A percentile compares a stretch with the other conserved stretches of the same genome.
Conservation (phyloP, 2,797 vertebrate species). For the Psittacula echo region DNA sequence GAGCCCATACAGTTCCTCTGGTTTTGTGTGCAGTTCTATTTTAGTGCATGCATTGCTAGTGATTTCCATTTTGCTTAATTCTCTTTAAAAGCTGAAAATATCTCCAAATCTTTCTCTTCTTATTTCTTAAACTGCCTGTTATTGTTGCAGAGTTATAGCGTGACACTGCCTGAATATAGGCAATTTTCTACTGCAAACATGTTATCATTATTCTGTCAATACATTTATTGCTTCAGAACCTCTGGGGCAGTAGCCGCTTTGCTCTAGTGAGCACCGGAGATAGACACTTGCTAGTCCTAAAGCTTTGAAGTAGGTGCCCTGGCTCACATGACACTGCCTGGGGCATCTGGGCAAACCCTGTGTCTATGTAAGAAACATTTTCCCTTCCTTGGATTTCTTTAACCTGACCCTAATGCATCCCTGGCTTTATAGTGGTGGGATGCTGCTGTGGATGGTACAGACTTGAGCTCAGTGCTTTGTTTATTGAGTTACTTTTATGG, state of each 20-base stretch:
- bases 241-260: slow-evolving; percentile 27
- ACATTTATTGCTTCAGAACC: slow-evolving; percentile 57
- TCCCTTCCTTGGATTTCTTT: not conserved
- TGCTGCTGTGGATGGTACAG: not conserved
- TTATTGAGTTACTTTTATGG: slow-evolving; percentile 54
- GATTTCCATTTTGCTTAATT: slow-evolving; percentile 45
- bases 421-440: not conserved
- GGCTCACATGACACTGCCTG: not conserved
- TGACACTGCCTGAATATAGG: slow-evolving; percentile 37
- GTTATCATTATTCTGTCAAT: slow-evolving; percentile 49
- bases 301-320: not conserved
- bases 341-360: not conserved
- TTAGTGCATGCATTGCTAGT: not conserved
- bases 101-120: slow-evolving; percentile 25
- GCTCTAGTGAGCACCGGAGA: slow-evolving; percentile 20
- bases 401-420: not conserved
- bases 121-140: slow-evolving; percentile 32
- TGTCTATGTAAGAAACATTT: not conserved
- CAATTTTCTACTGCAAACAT: slow-evolving; percentile 59
- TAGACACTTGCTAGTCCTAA: not conserved
- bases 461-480: not conserved
- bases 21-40: not conserved
- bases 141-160: slow-evolving; percentile 49
- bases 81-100: slow-evolving; percentile 41
- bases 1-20: not conserved